Conservation (phyloP, 1,140 invertebrate species). For the Vanessa atalanta region DNA sequence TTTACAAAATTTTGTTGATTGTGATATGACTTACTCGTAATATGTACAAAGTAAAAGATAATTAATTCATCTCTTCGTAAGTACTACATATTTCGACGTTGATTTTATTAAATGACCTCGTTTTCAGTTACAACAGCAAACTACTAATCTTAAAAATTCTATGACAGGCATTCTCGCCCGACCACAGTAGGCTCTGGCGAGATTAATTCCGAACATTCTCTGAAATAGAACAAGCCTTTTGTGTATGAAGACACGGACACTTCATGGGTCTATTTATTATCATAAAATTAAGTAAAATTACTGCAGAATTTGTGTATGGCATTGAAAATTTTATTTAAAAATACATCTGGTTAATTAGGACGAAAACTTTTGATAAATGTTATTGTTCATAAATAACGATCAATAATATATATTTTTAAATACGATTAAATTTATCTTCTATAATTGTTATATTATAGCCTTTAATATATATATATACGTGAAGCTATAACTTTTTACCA, state of each 20-base stretch:
- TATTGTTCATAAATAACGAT: neutral
- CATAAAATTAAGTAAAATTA: neutral
- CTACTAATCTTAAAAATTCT: slow-evolving; percentile 11
- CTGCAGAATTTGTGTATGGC: neutral
- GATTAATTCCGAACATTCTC: slow-evolving; percentile 17
- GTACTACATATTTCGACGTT: neutral
- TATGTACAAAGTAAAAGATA: no score
- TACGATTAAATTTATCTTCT: no score
- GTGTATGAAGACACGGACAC: slow-evolving; percentile 2
- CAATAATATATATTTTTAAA: no score
- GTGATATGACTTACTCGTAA: no score
- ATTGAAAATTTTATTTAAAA: neutral
- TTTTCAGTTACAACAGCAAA: neutral
- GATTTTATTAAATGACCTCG: neutral
- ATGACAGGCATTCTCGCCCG: slow-evolving; percentile 3
- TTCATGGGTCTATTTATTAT: neutral
- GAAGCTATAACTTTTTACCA: no score
- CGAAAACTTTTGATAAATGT: neutral
- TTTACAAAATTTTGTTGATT: no score
- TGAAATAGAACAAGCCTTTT: slow-evolving; percentile 19
- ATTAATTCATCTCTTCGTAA: no score
- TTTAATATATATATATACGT: no score
- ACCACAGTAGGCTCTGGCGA: slow-evolving; percentile 2
- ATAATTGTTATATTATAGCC: no score
- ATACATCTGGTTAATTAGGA: neutral